phyloP scores from a whole-genome alignment of 2,797 vertebrate species.

The Darevskia nairensis region DNA sequence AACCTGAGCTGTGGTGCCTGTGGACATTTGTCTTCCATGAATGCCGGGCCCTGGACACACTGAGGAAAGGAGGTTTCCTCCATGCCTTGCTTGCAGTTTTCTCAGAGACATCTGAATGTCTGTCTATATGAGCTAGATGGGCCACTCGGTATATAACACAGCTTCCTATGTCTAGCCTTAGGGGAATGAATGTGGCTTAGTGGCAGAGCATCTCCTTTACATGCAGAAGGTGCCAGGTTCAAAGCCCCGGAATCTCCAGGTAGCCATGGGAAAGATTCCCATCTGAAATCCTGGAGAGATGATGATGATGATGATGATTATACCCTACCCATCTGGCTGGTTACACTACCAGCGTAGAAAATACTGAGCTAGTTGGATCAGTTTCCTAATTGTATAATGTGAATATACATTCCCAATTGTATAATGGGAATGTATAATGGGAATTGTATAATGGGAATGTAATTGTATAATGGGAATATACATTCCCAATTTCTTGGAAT shows the following conservation, averaged over 20 bases:
- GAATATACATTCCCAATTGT: neutral
- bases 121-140: too few species aligned
- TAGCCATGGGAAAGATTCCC: neutral
- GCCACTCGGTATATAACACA: too few species aligned
- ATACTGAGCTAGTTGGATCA: neutral
- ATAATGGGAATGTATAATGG: too few species aligned
- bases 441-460: too few species aligned
- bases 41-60: neutral
- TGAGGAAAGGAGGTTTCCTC: neutral
- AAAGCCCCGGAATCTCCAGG: neutral
- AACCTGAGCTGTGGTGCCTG: neutral
- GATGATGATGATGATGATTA: too few species aligned
- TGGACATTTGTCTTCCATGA: neutral
- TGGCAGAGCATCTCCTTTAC: neutral
- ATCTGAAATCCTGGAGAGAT: neutral
- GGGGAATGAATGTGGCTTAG: neutral
- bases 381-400: neutral
- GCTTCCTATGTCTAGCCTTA: too few species aligned
- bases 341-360: too few species aligned
- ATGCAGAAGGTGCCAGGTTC: neutral
- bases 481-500: neutral
- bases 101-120: neutral
- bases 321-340: too few species aligned
- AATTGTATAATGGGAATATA: too few species aligned
- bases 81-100: neutral